Conservation (phyloP, 2,113 vertebrate genomes). For the Leucoraja erinaceus region DNA sequence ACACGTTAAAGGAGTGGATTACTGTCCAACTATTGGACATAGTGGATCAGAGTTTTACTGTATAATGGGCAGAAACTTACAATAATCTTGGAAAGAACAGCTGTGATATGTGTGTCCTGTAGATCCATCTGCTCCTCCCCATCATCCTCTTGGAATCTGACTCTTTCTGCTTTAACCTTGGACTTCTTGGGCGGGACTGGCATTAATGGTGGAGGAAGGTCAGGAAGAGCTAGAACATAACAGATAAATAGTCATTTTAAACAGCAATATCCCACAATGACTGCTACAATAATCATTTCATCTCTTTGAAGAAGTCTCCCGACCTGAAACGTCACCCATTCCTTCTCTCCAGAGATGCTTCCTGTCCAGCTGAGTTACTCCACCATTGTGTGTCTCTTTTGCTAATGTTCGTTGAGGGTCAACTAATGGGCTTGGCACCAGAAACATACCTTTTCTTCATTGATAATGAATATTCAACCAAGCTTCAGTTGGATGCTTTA, state of each 20-base stretch:
- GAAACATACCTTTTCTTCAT: background rate
- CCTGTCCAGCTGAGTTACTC: too few relatives aligned
- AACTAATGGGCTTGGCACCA: background rate
- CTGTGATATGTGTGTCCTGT: conserved; percentile 80
- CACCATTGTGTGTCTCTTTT: too few relatives aligned
- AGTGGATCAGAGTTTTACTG: too few relatives aligned
- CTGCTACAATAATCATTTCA: too few relatives aligned
- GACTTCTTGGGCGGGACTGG: conserved; percentile 83
- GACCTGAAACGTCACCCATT: too few relatives aligned
- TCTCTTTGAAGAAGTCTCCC: background rate
- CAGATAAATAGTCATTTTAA: background rate
- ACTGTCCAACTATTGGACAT: too few relatives aligned
- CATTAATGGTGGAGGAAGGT: conserved; percentile 72
- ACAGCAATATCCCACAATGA: background rate
- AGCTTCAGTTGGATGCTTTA: background rate
- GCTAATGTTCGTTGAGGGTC: background rate
- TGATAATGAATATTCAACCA: background rate
- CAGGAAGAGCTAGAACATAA: conserved; percentile 66
- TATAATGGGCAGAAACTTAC: conserved; percentile 54
- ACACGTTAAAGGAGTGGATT: too few relatives aligned
- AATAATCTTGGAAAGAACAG: conserved; percentile 83
- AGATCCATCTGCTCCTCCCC: conserved; percentile 65
- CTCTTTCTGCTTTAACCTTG: conserved; percentile 57
- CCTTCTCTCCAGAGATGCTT: too few relatives aligned
- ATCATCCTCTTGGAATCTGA: conserved; percentile 71